Evolutionary conservation across 2,888 invertebrate genomes (phyloP), one percentile per base, ranked within the genome.

Genomic region (Pristionchus maxplancki): DNA sequence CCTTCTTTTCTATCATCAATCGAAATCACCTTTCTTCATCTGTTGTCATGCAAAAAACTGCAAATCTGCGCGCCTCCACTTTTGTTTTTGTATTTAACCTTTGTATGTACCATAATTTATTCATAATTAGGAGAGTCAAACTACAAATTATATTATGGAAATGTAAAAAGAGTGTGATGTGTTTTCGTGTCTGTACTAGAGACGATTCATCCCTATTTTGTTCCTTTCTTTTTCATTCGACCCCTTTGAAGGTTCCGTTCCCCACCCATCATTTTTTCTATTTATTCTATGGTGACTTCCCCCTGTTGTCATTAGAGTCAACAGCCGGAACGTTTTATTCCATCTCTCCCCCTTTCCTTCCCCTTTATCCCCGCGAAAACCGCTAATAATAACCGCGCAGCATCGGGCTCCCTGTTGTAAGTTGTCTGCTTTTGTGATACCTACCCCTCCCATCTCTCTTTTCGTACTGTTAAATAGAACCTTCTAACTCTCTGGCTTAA

Each of bases 61-160:
- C 78, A 40, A 78, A 48, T 78, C 34, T 78, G 44, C 44, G 44
- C 78, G 40, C 78, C 37, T 78, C 78, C 71, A n/a, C n/a, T n/a
- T 44, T 78, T 17, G 9, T 48, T 78, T 78, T 78, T 74, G 74
- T 74, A 74, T 82, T 82, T 82, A n/a, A 83, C 34, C 44, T 50
- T 50, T 83, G 50, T 53, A 83, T 83, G 82, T 83, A 83, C 53
- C 53, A 83, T 83, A 83, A 83, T 83, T 83, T 83, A 83, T 83
- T 83, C 82, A 53, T 53, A 83, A 48, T 83, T 83, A 83, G 82
- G 53, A 83, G 82, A 83, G 53, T 44, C 50, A 53, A 83, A 53
- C 31, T 17, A 83, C 82, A 83, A 83, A 83, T 53, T 40, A 83
- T 83, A 53, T 83, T 50, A 34, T 83, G 50, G 82, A 83, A 83